These are phyloP conservation scores for Neoarius graeffei DNA, from an alignment of 2,113 vertebrate genomes.

Conservation along the genomic window DNA sequence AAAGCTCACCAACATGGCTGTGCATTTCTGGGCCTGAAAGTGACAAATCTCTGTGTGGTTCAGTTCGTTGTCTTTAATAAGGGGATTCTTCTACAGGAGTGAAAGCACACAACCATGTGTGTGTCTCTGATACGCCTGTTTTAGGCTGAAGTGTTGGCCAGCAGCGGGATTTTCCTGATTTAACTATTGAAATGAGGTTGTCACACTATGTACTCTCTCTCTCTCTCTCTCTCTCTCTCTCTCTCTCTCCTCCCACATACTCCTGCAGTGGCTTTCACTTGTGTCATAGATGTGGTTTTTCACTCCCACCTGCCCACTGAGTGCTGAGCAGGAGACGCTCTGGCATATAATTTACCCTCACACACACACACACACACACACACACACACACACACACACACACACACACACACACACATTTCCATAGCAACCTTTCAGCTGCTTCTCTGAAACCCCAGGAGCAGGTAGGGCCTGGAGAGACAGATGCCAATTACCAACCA, in stretches of 20 bases:
- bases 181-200: conserved; percentile 1
- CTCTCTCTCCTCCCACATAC: conserved; percentile 34
- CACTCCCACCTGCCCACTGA: conserved; percentile 34
- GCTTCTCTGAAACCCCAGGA: background rate
- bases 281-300: conserved; percentile 37
- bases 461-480: background rate
- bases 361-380: no score
- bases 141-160: background rate
- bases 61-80: background rate
- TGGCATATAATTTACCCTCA: conserved; percentile 30
- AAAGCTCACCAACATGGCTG: background rate
- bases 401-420: conserved; percentile 6
- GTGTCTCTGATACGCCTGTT: background rate
- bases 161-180: conserved; percentile 3
- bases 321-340: background rate
- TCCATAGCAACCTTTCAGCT: conserved; percentile 40
- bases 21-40: background rate
- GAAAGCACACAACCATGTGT: background rate
- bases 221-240: conserved; percentile 1
- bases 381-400: conserved; percentile 13
- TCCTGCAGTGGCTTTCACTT: conserved; percentile 36
- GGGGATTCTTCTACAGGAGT: background rate
- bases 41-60: background rate
- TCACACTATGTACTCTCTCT: background rate
- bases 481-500: background rate